Evolutionary conservation across 2,113 vertebrate species (phyloP).

Genomic region (Irena cyanogastra): DNA sequence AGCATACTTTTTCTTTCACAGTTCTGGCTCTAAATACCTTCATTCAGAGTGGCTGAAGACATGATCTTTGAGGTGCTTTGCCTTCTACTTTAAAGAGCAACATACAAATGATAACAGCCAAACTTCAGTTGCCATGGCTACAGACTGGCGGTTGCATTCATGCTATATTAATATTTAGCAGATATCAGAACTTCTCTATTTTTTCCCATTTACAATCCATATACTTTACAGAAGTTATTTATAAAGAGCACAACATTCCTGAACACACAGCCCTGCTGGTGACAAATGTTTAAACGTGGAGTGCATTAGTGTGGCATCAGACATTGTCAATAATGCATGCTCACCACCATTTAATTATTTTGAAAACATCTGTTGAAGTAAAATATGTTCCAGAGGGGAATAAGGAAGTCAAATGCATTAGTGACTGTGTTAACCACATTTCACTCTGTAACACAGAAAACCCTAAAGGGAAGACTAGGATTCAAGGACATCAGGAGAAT

Average conservation of each 20-base stretch:
- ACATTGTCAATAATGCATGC: constrained; percentile 73
- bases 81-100: neutral
- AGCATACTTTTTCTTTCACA: neutral
- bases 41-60: neutral
- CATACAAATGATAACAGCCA: neutral
- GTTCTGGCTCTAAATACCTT: neutral
- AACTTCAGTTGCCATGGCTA: neutral
- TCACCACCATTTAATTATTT: constrained; percentile 70
- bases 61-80: neutral
- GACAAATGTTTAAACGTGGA: constrained; percentile 60
- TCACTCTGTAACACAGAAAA: neutral
- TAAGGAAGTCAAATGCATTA: constrained; percentile 50
- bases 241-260: constrained; percentile 53
- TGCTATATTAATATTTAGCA: constrained; percentile 37
- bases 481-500: neutral
- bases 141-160: neutral
- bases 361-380: constrained; percentile 73
- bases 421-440: constrained; percentile 37
- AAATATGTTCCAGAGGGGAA: constrained; percentile 61
- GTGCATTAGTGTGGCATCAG: constrained; percentile 64
- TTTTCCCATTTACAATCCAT: neutral
- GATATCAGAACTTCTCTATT: neutral
- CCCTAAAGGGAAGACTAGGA: neutral
- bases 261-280: constrained; percentile 30
- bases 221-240: constrained; percentile 39